Evolutionary conservation across 2,888 invertebrate species (phyloP).

Genomic region (Plebejus anna): DNA sequence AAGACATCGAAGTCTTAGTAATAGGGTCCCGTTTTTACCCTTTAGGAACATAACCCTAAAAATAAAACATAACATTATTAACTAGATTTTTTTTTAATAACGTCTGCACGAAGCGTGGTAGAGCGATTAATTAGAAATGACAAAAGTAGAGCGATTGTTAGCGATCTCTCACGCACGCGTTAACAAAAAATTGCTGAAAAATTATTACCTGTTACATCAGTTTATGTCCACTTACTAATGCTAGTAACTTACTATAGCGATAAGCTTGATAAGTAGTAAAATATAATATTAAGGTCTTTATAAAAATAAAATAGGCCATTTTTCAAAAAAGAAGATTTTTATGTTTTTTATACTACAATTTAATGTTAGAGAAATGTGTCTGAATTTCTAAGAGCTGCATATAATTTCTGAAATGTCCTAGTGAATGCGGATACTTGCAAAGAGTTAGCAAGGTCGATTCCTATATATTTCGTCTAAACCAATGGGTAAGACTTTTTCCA

Average conservation of each 20-base stretch:
- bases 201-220: background rate
- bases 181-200: background rate
- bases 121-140: background rate
- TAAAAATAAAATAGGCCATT: background rate
- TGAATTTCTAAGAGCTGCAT: too few species aligned
- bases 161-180: constrained; percentile 17
- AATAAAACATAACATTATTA: background rate
- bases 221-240: background rate
- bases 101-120: background rate
- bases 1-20: too few species aligned
- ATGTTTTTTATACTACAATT: too few species aligned
- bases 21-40: too few species aligned
- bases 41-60: background rate
- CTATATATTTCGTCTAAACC: too few species aligned
- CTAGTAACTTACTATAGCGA: background rate
- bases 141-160: background rate
- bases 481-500: too few species aligned
- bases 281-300: background rate
- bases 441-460: too few species aligned
- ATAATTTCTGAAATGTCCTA: too few species aligned
- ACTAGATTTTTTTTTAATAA: background rate
- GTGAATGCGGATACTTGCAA: too few species aligned
- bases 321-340: too few species aligned
- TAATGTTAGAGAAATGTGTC: too few species aligned
- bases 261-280: background rate